Base-by-base conservation (phyloP, 2,113 vertebrate species). In the Actenoides lindsayi region DNA sequence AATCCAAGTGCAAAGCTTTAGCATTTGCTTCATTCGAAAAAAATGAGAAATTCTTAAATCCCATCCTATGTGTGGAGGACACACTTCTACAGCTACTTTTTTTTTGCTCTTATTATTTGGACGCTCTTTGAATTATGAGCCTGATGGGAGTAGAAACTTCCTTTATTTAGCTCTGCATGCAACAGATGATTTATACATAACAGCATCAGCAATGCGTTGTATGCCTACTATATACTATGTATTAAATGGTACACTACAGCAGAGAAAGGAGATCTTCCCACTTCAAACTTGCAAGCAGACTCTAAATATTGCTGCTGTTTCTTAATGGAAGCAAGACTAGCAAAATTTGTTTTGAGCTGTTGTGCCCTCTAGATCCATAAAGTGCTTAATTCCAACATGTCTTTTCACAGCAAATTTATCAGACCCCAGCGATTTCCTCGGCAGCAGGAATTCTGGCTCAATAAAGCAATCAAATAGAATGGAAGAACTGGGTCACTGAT, bases 401-500 rank as follows among this genome's bases (percentile, higher is more conserved):
- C 41, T 91, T 88, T 93, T 84, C 70, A 84, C 77, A 91, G 31
- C 44, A 84, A 77, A 90, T 89, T 48, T 92, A 84, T 84, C 53
- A 78, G 44, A 79, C 65, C 9, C 4, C n/a, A 59, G 31, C 37
- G 73, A 92, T 81, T 60, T 60, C 60, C 65, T 57, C 76, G 41
- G 80, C 35, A 75, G 76, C 15, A 89, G 53, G 57, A 92, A 89
- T 73, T 88, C 39, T 7, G 5, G 39, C 17, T 92, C 74, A 92
- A 79, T 76, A 93, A 91, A 79, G 27, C 33, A 93, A 83, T 35
- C 80, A 93, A 94, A 94, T 44, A 39, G 53, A 90, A 93, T 53
- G 69, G 59, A 93, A 95, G 83, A 90, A 92, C 35, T 57, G 65
- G 51, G 76, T 84, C 78, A 90, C 71, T 60, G 51, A 87, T 63